Conservation (phyloP, 2,113 vertebrate species). For the Gobio gobio region DNA sequence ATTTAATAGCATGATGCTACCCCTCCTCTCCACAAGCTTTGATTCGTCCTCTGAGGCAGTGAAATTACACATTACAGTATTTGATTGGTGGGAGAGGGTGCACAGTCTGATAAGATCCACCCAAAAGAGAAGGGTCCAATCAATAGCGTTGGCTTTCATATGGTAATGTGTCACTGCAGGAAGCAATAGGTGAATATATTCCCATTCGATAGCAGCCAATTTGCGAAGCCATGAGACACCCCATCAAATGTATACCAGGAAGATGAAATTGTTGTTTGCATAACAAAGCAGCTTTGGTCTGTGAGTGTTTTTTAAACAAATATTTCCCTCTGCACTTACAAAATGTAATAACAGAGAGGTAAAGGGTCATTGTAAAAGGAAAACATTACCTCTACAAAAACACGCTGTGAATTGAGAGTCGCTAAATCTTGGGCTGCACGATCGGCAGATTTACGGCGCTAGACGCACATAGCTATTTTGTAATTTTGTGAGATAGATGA, state of each 20-base stretch:
- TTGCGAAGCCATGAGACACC: slow-evolving; percentile 34
- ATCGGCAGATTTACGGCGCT: background rate
- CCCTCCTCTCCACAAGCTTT: slow-evolving; percentile 33
- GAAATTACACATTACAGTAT: slow-evolving; percentile 28
- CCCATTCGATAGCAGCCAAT: slow-evolving; percentile 39
- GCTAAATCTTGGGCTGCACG: background rate
- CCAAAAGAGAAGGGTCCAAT: slow-evolving; percentile 33
- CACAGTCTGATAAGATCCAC: slow-evolving; percentile 36
- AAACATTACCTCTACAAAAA: background rate
- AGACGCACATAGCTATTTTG: background rate
- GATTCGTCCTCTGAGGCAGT: slow-evolving; percentile 25
- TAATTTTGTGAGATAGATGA: background rate
- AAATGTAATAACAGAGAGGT: slow-evolving; percentile 27
- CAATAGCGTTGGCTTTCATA: slow-evolving; percentile 55
- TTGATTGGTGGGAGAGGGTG: slow-evolving; percentile 29
- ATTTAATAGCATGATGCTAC: slow-evolving; percentile 19
- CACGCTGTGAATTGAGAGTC: background rate
- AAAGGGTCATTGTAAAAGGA: slow-evolving; percentile 2
- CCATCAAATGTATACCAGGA: slow-evolving; percentile 26
- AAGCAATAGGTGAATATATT: slow-evolving; percentile 48
- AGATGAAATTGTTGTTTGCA: slow-evolving; percentile 41
- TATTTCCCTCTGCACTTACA: slow-evolving; percentile 19
- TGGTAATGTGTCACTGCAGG: slow-evolving; percentile 52
- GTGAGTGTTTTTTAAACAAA: slow-evolving; percentile 3
- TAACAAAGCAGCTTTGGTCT: slow-evolving; percentile 45